Conservation (phyloP, 2,797 vertebrate genomes). For the Urophycis tenuis region DNA sequence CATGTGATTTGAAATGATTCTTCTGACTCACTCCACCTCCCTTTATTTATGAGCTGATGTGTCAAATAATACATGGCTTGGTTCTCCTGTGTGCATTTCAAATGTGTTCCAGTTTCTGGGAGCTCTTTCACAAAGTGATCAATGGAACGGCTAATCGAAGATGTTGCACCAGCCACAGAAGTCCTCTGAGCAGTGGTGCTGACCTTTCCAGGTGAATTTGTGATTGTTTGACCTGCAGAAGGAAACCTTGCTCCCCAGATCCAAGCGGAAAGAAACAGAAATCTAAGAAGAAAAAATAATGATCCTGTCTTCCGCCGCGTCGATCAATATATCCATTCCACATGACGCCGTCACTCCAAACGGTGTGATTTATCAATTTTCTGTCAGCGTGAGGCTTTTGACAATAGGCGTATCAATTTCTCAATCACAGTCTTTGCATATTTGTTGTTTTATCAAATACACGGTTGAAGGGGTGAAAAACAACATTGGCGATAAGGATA, state of each 20-base stretch:
- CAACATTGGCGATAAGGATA: too few relatives aligned
- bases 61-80: neutral
- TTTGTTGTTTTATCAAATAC: neutral
- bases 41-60: too few relatives aligned
- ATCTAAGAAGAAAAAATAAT: too few relatives aligned
- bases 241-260: neutral
- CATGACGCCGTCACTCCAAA: slow-evolving; percentile 1
- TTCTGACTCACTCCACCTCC: too few relatives aligned
- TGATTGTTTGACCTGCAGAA: slow-evolving; percentile 12
- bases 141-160: slow-evolving; percentile 19
- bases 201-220: slow-evolving; percentile 27
- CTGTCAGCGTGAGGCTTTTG: neutral
- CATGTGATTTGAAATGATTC: too few relatives aligned
- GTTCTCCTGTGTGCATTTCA: neutral
- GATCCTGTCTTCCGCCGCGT: neutral
- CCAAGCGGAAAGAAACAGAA: neutral
- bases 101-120: neutral
- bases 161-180: slow-evolving; percentile 2
- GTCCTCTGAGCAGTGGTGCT: neutral
- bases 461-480: neutral
- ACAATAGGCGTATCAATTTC: neutral
- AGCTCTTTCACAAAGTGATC: slow-evolving; percentile 10
- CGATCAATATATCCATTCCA: slow-evolving; percentile 20
- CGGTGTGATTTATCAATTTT: neutral
- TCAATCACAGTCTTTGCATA: neutral